Conservation (phyloP, 2,888 invertebrate species). For the Sussaba pulchella region DNA sequence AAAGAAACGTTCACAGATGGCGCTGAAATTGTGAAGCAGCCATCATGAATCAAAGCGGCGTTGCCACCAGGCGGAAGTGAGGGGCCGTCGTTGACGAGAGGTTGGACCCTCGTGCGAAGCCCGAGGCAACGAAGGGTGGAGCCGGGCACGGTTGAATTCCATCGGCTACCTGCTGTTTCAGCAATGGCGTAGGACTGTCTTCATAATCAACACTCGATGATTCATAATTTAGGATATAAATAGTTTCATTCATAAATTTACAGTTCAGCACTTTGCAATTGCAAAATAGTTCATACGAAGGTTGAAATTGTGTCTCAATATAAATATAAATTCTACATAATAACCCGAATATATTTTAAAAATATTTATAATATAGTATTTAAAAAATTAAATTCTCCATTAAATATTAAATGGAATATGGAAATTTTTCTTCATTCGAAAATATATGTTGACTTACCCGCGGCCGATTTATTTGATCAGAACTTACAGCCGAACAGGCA, state of each 20-base stretch:
- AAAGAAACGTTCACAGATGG: not conserved
- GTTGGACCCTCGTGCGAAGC: slow-evolving; percentile 74
- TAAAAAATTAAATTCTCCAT: too few relatives aligned
- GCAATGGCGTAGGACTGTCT: slow-evolving; percentile 71
- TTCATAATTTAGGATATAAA: not conserved
- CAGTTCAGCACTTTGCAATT: not conserved
- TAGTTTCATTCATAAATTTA: not conserved
- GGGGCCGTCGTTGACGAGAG: slow-evolving; percentile 74
- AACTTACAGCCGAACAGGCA: not conserved
- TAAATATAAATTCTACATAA: too few relatives aligned
- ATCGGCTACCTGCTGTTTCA: slow-evolving; percentile 70
- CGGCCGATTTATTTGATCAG: not conserved
- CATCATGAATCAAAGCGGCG: slow-evolving; percentile 79
- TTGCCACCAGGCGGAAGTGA: slow-evolving; percentile 65
- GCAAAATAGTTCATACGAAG: not conserved
- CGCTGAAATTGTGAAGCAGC: slow-evolving; percentile 60
- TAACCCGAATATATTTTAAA: too few relatives aligned
- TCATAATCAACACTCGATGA: slow-evolving; percentile 24
- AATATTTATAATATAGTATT: too few relatives aligned
- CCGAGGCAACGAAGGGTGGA: slow-evolving; percentile 77
- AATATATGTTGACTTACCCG: not conserved
- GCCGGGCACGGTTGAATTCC: slow-evolving; percentile 70
- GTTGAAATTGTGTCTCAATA: too few relatives aligned
- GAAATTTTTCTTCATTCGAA: not conserved
- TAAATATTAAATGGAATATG: too few relatives aligned